Evolutionary conservation across 2,888 invertebrate genomes (phyloP), one percentile per base, ranked within the genome.

Genomic region (Dryomyza anilis): DNA sequence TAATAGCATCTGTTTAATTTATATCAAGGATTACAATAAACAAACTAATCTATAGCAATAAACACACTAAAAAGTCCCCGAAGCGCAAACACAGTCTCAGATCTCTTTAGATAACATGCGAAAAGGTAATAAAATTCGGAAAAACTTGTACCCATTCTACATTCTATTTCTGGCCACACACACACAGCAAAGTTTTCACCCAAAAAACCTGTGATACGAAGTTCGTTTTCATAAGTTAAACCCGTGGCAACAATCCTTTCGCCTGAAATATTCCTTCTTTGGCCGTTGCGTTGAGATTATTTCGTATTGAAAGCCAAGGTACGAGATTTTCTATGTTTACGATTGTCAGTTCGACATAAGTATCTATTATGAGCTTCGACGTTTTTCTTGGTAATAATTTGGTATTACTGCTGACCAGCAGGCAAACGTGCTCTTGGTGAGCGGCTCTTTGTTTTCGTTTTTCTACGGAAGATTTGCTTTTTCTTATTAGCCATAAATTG

Each of bases 401-500:
- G 30, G 67, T 68, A 67, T 68, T 65, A 70, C 70, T 72, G 73
- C 70, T 58, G 67, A 60, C 71, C 73, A 67, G 66, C 66, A 68
- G 30, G 43, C 29, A 61, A 39, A 53, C 36, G 16, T 59, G 52
- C 55, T 55, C 43, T 64, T 14, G 50, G 62, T 36, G 53, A 57
- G 67, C 64, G 65, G 53, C 21, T n/a, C n/a, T n/a, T n/a, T n/a
- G n/a, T n/a, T n/a, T n/a, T n/a, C n/a, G n/a, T n/a, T n/a, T n/a
- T n/a, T n/a, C n/a, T n/a, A n/a, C n/a, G n/a, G n/a, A n/a, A 39
- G 39, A 70, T 73, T 76, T n/a, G n/a, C 70, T 73, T 78, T 71
- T 77, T 75, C 76, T 77, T 79, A 80, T 80, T 78, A 79, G 76
- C 79, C 76, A 77, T 80, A 80, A 78, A 79, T 79, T 78, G 73